Conservation (phyloP, 2,113 vertebrate genomes). For the Pseudorhombus dupliciocellatus region DNA sequence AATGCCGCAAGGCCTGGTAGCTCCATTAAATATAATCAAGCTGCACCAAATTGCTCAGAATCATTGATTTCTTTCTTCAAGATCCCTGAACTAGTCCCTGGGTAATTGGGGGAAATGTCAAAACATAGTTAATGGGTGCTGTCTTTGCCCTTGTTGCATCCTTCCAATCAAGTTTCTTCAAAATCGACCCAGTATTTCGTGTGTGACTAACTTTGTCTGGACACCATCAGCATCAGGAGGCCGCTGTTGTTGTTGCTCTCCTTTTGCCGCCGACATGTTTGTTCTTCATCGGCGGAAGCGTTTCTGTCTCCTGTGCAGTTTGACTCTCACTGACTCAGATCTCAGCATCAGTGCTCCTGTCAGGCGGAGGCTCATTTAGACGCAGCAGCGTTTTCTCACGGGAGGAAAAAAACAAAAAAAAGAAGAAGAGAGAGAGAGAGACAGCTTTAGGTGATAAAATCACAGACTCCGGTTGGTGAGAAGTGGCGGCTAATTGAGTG, state of each 20-base stretch:
- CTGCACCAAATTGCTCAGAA: too few relatives aligned
- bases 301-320: neutral
- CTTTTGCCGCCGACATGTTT: neutral
- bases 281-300: neutral
- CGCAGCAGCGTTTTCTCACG: slow-evolving; percentile 6
- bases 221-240: neutral
- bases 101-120: too few relatives aligned
- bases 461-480: slow-evolving; percentile 2
- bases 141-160: too few relatives aligned
- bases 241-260: neutral
- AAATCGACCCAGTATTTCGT: too few relatives aligned
- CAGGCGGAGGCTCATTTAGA: slow-evolving; percentile 13
- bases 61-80: too few relatives aligned
- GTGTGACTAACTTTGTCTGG: too few relatives aligned
- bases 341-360: neutral
- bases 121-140: too few relatives aligned
- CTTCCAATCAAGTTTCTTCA: too few relatives aligned
- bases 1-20: too few relatives aligned
- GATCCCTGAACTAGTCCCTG: too few relatives aligned
- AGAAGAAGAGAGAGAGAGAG: too few relatives aligned
- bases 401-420: slow-evolving; percentile 2
- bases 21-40: neutral
- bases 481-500: slow-evolving; percentile 23
- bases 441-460: slow-evolving; percentile 31
- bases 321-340: slow-evolving; percentile 4